Evolutionary conservation across 2,113 vertebrate species (phyloP).

Genomic region (Pygoscelis antarcticus): DNA sequence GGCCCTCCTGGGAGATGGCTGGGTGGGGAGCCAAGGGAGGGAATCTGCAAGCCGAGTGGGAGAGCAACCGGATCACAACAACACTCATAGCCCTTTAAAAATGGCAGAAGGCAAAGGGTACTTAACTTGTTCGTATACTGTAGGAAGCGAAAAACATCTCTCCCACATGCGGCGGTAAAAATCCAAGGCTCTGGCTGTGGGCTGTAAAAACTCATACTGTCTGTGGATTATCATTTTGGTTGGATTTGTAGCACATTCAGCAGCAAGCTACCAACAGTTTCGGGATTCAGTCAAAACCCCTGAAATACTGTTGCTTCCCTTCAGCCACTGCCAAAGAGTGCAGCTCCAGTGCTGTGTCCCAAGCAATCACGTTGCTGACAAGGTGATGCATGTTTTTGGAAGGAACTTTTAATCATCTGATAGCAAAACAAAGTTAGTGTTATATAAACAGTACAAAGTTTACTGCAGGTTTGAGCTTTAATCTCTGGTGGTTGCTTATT

Average conservation of each 20-base stretch:
- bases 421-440: not conserved
- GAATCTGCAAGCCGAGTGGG: not conserved
- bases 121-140: not conserved
- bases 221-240: not conserved
- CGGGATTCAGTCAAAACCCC: not conserved
- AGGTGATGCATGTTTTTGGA: not conserved
- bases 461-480: constrained; percentile 51
- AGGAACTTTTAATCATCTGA: not conserved
- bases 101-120: not conserved
- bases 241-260: not conserved
- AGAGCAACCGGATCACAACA: rapidly evolving
- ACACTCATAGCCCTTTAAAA: not conserved
- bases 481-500: constrained; percentile 38
- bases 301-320: not conserved
- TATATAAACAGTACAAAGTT: constrained; percentile 61
- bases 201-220: not conserved
- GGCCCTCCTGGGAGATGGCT: not conserved
- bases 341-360: not conserved
- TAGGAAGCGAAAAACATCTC: not conserved
- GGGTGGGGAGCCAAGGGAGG: not conserved
- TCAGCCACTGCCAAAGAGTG: not conserved
- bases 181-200: not conserved
- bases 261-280: not conserved
- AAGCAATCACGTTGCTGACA: rapidly evolving
- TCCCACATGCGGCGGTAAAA: rapidly evolving